Evolutionary conservation across 2,113 vertebrate species (phyloP).

Genomic region (Bettongia penicillata): DNA sequence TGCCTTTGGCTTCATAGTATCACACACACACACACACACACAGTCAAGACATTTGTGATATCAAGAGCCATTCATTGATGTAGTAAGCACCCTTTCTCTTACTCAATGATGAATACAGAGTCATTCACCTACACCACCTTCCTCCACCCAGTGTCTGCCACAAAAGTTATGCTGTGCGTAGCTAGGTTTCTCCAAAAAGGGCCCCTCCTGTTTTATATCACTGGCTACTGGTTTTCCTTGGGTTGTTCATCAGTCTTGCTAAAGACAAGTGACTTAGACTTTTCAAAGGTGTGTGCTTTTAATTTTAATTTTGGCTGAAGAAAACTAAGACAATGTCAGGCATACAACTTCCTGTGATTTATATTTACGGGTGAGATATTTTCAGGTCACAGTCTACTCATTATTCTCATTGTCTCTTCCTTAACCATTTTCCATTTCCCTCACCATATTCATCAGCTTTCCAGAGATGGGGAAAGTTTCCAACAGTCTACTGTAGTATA

Average conservation of each 20-base stretch:
- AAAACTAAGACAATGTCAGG: constrained; percentile 51
- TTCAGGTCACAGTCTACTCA: background rate
- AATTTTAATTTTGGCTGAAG: constrained; percentile 24
- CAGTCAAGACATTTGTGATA: constrained; percentile 70
- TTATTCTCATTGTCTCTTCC: background rate
- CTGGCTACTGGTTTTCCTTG: background rate
- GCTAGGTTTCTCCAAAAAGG: constrained; percentile 58
- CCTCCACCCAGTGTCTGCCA: constrained; percentile 70
- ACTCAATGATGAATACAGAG: constrained; percentile 54
- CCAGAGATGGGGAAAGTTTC: background rate
- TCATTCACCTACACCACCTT: constrained; percentile 49
- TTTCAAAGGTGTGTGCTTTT: constrained; percentile 16
- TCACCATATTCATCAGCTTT: background rate
- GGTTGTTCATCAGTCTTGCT: constrained; percentile 74
- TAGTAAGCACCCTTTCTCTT: constrained; percentile 51
- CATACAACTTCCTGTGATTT: background rate
- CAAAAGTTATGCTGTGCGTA: constrained; percentile 72
- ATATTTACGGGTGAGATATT: background rate
- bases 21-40: background rate
- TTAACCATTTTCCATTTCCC: background rate
- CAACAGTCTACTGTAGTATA: background rate
- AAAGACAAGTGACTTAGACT: constrained; percentile 71
- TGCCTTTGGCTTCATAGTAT: constrained; percentile 48
- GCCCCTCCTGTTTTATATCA: constrained; percentile 61
- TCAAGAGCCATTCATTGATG: constrained; percentile 75